phyloP scores from a whole-genome alignment of 2,113 vertebrate genomes.

The Lipotes vexillifer region DNA sequence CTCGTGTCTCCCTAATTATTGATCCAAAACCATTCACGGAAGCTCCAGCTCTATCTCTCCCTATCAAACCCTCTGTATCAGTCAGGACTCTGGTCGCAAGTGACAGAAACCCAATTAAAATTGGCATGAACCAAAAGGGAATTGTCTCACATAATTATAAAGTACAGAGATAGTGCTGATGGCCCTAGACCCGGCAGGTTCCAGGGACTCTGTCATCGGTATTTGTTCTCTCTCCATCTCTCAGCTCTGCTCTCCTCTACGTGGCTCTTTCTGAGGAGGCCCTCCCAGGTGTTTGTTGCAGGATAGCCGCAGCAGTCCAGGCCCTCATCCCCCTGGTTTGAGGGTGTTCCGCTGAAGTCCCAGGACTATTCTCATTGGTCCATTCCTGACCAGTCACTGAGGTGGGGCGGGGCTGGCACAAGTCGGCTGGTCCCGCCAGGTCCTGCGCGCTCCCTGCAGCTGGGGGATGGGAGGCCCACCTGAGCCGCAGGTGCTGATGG shows the following conservation, averaged over 20 bases:
- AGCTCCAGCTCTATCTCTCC: neutral
- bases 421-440: too few relatives aligned
- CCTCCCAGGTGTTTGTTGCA: neutral
- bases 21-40: neutral
- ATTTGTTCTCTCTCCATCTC: neutral
- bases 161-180: neutral
- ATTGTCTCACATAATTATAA: neutral
- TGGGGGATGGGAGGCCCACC: neutral
- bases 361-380: neutral
- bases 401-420: neutral
- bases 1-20: neutral
- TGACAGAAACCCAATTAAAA: constrained; percentile 46
- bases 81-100: neutral
- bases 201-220: neutral
- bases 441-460: too few relatives aligned
- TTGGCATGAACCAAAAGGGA: constrained; percentile 21
- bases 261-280: neutral
- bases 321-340: neutral
- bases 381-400: neutral
- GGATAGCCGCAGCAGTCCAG: neutral
- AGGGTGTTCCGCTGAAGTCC: fast-evolving
- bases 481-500: neutral
- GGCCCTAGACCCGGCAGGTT: neutral
- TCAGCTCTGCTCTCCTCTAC: neutral
- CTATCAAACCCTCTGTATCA: neutral